A percentile compares a stretch with the other conserved stretches of the same genome.
phyloP scores from a whole-genome alignment of 2,888 invertebrate genomes.

The Apamea monoglypha region DNA sequence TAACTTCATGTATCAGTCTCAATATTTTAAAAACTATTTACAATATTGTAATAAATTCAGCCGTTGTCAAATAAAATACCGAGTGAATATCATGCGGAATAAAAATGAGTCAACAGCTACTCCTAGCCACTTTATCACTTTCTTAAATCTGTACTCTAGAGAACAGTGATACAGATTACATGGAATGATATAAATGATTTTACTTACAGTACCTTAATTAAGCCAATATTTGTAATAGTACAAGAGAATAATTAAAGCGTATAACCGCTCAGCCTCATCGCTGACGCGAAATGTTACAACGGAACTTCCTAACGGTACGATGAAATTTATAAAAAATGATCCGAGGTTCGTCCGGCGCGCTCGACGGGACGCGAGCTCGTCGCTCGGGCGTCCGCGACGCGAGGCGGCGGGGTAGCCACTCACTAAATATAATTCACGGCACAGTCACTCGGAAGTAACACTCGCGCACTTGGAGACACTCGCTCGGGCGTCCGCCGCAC shows the following conservation, averaged over 20 bases:
- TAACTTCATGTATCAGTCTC: constrained; percentile 90
- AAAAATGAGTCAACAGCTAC: constrained; percentile 72
- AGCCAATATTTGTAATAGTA: constrained; percentile 78
- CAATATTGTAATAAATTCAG: constrained; percentile 85
- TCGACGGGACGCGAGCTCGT: constrained; percentile 3
- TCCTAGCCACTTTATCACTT: constrained; percentile 70
- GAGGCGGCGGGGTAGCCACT: constrained; percentile 24
- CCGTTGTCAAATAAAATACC: constrained; percentile 78
- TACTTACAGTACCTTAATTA: constrained; percentile 75
- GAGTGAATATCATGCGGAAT: constrained; percentile 71
- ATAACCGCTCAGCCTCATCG: constrained; percentile 71
- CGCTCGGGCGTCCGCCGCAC: constrained; percentile 28
- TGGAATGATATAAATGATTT: constrained; percentile 84
- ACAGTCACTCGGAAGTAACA: constrained; percentile 28
- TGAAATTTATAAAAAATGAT: constrained; percentile 51
- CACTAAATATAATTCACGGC: constrained; percentile 9
- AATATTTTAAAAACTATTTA: constrained; percentile 89
- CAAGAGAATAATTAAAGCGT: constrained; percentile 79
- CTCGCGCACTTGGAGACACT: constrained; percentile 13
- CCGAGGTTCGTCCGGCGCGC: constrained; percentile 24
- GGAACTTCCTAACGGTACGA: constrained; percentile 48
- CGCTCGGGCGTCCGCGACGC: not conserved
- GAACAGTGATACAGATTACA: constrained; percentile 68
- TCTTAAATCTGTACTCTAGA: constrained; percentile 63
- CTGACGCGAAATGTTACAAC: constrained; percentile 64